Evolutionary conservation across 2,888 invertebrate species (phyloP), one percentile per base, ranked within the genome.

Genomic region (Aromia moschata): DNA sequence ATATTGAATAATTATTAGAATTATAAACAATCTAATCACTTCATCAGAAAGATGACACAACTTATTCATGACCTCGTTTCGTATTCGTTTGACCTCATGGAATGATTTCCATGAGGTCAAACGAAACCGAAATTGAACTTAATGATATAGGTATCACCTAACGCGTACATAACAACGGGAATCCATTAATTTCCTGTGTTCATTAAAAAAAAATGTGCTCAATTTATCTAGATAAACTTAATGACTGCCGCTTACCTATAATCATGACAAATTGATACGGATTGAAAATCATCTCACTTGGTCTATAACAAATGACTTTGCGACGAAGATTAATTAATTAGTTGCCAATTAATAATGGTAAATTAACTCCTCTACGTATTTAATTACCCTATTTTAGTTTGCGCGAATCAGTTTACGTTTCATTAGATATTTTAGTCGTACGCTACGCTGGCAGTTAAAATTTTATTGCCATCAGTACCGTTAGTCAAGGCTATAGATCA

Each of bases 221-320:
- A 5, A 4, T 43, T 43, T 25, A 43, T n/a, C 5, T 12, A 14
- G 11, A 12, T 25, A 20, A 25, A 43, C 9, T 25, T 25, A 43
- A 25, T 14, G 43, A 14, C 1, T 5, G 41, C 11, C 18, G 12
- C 7, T 10, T 25, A 43, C 25, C 20, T 43, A 12, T 43, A 43
- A 43, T 43, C 43, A 43, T 20, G 3, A 20, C 20, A 43, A 20
- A 43, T 43, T 43, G 43, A 43, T 43, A 20, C 14, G 12, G 18
- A 43, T 43, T 43, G 43, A 25, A 43, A 25, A 43, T 43, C 43
- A 43, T 43, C 43, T 25, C 25, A 43, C 11, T 43, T 43, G 5
- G 20, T 1, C 20, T 18, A 20, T 14, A 43, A 20, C 20, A 16
- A 43, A 25, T 43, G 43, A 20, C 43, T 43, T 14, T 20, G 25